Evolutionary conservation across 2,888 invertebrate species (phyloP).

Genomic region (Cordylochernes scorpioides): DNA sequence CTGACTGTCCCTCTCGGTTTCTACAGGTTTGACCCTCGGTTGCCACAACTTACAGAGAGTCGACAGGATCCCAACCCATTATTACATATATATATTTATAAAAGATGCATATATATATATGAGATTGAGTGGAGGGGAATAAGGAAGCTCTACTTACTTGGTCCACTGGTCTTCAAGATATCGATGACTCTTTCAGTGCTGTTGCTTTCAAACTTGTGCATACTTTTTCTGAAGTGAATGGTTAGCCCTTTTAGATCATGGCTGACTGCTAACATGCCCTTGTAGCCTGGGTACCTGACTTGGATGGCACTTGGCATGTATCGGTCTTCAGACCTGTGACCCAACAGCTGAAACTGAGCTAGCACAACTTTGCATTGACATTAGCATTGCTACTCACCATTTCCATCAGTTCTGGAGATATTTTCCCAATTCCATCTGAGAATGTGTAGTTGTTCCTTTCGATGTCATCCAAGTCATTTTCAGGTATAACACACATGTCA

Average conservation of each 20-base stretch:
- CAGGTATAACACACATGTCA: slow-evolving; percentile 6
- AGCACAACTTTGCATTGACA: no score
- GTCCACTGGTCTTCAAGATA: slow-evolving; percentile 16
- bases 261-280: slow-evolving; percentile 15
- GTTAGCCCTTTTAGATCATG: slow-evolving; percentile 5
- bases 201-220: slow-evolving; percentile 15
- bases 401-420: slow-evolving; percentile 9
- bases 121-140: no score
- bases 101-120: no score
- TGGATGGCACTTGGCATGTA: slow-evolving; percentile 14
- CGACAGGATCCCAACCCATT: no score
- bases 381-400: slow-evolving; percentile 9
- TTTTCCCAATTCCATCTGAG: slow-evolving; percentile 14
- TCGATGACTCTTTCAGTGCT: slow-evolving; percentile 13
- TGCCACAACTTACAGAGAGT: no score
- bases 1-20: no score
- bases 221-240: slow-evolving; percentile 13
- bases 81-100: no score
- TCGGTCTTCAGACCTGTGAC: no score
- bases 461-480: background rate
- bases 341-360: no score
- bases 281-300: slow-evolving; percentile 14
- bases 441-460: slow-evolving; percentile 8
- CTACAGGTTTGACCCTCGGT: no score
- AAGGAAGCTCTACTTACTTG: slow-evolving; percentile 14